Evolutionary conservation across 2,888 invertebrate genomes (phyloP), one percentile per base, ranked within the genome.

Genomic region (Eupithecia tripunctaria): DNA sequence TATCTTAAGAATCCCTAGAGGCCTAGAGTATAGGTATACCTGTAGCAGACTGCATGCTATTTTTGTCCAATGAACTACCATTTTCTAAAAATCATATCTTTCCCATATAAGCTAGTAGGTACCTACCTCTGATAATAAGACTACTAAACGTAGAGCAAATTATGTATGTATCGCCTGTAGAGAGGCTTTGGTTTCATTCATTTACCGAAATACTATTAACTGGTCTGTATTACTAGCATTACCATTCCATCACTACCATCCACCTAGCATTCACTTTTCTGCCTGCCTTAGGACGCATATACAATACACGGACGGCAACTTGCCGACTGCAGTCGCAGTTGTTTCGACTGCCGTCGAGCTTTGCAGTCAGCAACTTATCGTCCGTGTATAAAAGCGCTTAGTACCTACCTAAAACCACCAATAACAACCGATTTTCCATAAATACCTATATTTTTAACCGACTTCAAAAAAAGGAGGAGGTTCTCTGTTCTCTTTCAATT

Each of bases 161-260:
- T 14, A 14, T 14, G 4, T 14, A 41, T 41, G 4, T 14, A 41
- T 41, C 15, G 43, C 4, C 18, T 47, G 0, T 8, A 8, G 0
- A 32, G 51, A n/a, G 51, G 21, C 51, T 51, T 51, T 51, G 51
- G 51, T 51, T 51, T 51, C 47, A n/a, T n/a, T 47, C n/a, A n/a
- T 1, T 38, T 36, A 43, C 6, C 47, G 0, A 41, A 41, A 2
- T 5, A 41, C 41, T 15, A 41, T 41, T 41, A 15, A 15, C 4
- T 15, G 18, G 6, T 43, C 47, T 51, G n/a, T 21, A 43, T 43
- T 25, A 56, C 21, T 25, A 21, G 25, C 51, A 12, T 25, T 56
- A 12, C 12, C 21, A 51, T 51, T 51, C 12, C 21, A 51, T 51
- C 12, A 51, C 51, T 0, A 51, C 51, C 56, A 12, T 51, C n/a